These are phyloP conservation scores for Bombus terrestris DNA, from an alignment of 1,140 invertebrate genomes.

Conservation along the genomic window DNA sequence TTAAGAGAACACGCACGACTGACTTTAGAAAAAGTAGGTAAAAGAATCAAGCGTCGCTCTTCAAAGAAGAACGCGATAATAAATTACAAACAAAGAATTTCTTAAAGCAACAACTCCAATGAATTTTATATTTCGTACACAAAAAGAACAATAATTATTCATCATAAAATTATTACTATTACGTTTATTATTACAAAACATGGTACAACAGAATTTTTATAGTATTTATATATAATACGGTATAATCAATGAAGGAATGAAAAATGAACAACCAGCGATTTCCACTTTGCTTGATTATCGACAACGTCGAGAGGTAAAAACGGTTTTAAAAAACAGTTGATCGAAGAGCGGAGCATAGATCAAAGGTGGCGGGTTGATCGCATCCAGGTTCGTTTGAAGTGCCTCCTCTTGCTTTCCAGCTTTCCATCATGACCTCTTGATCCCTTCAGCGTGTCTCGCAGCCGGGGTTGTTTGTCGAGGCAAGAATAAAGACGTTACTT, in stretches of 20 bases:
- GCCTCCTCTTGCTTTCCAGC: constrained; percentile 47
- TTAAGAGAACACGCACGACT: not conserved
- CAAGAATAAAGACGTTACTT: constrained; percentile 67
- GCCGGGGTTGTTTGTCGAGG: constrained; percentile 54
- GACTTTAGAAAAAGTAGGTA: not conserved
- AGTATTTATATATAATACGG: too few relatives aligned
- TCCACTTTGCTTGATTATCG: constrained; percentile 35
- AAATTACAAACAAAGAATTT: not conserved
- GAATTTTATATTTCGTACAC: too few relatives aligned
- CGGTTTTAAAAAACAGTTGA: constrained; percentile 44
- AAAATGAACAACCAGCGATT: not conserved
- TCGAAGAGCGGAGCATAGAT: constrained; percentile 42
- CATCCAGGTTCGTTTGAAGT: constrained; percentile 50
- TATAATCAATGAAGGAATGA: not conserved
- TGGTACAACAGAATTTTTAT: not conserved
- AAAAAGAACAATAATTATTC: not conserved
- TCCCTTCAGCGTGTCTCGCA: constrained; percentile 43
- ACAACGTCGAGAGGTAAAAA: constrained; percentile 18
- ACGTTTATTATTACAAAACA: not conserved
- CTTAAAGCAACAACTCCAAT: not conserved
- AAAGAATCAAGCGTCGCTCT: not conserved
- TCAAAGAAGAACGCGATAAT: not conserved
- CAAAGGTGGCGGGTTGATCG: constrained; percentile 53
- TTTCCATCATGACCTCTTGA: constrained; percentile 54
- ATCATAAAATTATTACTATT: not conserved